Conservation (phyloP, 2,113 vertebrate species). For the Calonectris borealis region DNA sequence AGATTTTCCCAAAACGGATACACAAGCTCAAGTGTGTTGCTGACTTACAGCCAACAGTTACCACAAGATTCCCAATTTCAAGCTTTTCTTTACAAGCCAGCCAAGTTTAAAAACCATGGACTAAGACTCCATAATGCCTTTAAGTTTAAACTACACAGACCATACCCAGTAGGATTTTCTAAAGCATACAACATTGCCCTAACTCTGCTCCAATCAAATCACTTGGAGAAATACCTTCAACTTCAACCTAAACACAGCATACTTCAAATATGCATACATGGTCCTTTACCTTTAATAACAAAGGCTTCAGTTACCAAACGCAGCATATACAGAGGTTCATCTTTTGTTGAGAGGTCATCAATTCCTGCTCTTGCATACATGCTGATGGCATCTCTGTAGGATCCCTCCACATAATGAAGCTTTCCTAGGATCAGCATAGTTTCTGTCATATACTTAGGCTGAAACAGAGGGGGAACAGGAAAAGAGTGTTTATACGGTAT, state of each 20-base stretch:
- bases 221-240: background rate
- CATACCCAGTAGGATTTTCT: background rate
- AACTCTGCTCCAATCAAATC: background rate
- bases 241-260: background rate
- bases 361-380: conserved; percentile 93
- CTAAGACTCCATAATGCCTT: conserved; percentile 10
- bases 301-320: conserved; percentile 93
- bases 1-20: background rate
- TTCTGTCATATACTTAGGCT: conserved; percentile 90
- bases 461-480: background rate
- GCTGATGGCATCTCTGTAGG: conserved; percentile 90
- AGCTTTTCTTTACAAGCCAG: background rate
- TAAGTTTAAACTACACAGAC: background rate
- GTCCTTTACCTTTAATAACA: conserved; percentile 90
- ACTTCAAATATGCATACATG: background rate
- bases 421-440: conserved; percentile 93
- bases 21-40: background rate
- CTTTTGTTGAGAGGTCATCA: conserved; percentile 84
- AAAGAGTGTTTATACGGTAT: background rate
- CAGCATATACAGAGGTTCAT: conserved; percentile 88
- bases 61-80: background rate
- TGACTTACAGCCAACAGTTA: background rate
- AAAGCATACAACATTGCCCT: background rate
- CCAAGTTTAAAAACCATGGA: conserved; percentile 38
- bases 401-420: conserved; percentile 91